Base-by-base conservation (phyloP, 2,888 invertebrate species). In the Loripinus fragilis region DNA sequence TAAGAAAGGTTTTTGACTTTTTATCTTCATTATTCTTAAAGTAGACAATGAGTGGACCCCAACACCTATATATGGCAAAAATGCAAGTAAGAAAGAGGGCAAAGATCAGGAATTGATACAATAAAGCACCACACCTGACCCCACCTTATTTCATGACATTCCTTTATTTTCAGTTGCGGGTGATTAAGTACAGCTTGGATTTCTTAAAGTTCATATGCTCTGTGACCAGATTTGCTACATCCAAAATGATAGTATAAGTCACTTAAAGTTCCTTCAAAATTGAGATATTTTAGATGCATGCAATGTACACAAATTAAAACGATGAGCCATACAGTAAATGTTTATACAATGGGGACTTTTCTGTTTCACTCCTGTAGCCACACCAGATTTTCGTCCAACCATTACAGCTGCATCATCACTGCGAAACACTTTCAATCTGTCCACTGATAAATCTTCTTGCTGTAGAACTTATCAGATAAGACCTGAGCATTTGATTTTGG, bases 301-400 rank as follows among this genome's bases (percentile, higher is more conserved):
- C 12, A 69, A 72, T 15, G 77, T 64, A 35, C 68, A 33, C 20
- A 72, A 30, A 33, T 77, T 77, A 20, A 77, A 48, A 2, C 69
- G 28, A 52, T 77, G 77, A 23, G 73, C 77, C 71, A 71, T 71
- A 35, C 71, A 76, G 60, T 76, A 71, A 15, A 76, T 45, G 8
- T 30, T 70, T 20, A 76, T 41, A 28, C 45, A 70, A 33, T 76
- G 76, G n/a, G 76, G 76, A 33, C 38, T 67, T 33, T 33, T 38
- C 0, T 76, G 25, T 25, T 68, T 76, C 25, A 72, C 17, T 42
- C 68, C 71, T 42, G 76, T 55, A 5, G 68, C 71, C 15, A 76
- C 71, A 2, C 71, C 71, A 71, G 30, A 67, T 33, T 52, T 50
- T 25, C 55, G 15, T 7, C 68, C 72, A 8, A 45, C 35, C 55